Conservation (phyloP, 2,888 invertebrate genomes). For the Perithous albicinctus region DNA sequence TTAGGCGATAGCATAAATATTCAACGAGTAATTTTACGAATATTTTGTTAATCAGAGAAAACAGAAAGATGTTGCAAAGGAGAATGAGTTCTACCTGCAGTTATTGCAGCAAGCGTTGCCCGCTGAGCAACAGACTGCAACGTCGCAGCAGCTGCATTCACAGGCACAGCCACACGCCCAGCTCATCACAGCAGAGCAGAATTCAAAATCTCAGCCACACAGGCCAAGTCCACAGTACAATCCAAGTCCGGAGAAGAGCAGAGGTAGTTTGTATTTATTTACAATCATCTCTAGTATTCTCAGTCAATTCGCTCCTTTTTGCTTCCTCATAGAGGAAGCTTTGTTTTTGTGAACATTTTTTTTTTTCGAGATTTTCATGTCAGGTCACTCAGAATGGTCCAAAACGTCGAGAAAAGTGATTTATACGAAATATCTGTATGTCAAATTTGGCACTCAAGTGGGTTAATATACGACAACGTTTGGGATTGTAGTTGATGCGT, state of each 20-base stretch:
- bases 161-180: slow-evolving; percentile 79
- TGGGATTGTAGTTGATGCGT: no score
- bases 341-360: no score
- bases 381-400: no score
- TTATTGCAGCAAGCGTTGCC: slow-evolving; percentile 96
- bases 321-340: no score
- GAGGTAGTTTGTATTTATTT: slow-evolving; percentile 84
- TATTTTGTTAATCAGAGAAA: slow-evolving; percentile 88
- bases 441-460: no score
- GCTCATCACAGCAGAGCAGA: slow-evolving; percentile 79
- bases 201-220: slow-evolving; percentile 82
- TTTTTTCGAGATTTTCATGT: no score
- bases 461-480: no score
- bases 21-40: not conserved
- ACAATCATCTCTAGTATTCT: no score
- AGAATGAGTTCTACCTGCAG: slow-evolving; percentile 98
- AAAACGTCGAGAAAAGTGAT: no score
- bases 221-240: slow-evolving; percentile 83
- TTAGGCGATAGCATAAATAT: not conserved
- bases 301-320: no score
- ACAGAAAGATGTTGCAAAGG: slow-evolving; percentile 96
- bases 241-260: slow-evolving; percentile 85
- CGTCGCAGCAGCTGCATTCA: slow-evolving; percentile 79
- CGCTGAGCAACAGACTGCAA: slow-evolving; percentile 86
- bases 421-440: no score